These are phyloP conservation scores for Hydrolagus affinis DNA, from an alignment of 2,113 vertebrate species.

Conservation along the genomic window DNA sequence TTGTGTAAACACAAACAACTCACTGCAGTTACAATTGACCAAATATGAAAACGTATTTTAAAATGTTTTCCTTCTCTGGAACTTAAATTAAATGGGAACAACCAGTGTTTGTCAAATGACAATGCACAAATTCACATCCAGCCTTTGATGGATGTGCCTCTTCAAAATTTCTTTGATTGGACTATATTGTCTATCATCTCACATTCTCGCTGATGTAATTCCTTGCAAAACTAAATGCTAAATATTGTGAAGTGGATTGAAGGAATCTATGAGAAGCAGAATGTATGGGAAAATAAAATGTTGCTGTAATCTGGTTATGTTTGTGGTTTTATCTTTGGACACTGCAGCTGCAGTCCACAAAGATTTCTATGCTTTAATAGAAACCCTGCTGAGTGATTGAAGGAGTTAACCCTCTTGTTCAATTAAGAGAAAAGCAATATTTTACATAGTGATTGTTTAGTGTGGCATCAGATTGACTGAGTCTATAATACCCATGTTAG, in stretches of 20 bases:
- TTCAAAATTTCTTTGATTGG: not conserved
- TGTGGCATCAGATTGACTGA: constrained; percentile 29
- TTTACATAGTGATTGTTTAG: constrained; percentile 30
- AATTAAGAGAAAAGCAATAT: constrained; percentile 28
- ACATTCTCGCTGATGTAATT: not conserved
- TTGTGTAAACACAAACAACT: not conserved
- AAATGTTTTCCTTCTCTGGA: not conserved
- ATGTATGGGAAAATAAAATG: not conserved
- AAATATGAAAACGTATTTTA: not conserved
- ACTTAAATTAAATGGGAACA: not conserved
- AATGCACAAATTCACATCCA: not conserved
- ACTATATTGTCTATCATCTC: not conserved
- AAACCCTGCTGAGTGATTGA: not conserved
- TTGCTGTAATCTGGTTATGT: not conserved
- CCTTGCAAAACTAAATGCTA: not conserved
- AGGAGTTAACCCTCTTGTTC: constrained; percentile 22
- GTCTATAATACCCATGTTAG: constrained; percentile 27
- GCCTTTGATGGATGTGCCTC: too few species aligned
- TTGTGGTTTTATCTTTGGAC: not conserved
- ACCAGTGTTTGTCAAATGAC: not conserved
- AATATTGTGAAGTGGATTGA: not conserved
- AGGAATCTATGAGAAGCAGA: not conserved
- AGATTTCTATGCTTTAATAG: not conserved
- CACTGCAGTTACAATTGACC: not conserved
- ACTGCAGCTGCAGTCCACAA: not conserved